Conservation (phyloP, 2,797 vertebrate species). For the Gymnothorax javanicus region DNA sequence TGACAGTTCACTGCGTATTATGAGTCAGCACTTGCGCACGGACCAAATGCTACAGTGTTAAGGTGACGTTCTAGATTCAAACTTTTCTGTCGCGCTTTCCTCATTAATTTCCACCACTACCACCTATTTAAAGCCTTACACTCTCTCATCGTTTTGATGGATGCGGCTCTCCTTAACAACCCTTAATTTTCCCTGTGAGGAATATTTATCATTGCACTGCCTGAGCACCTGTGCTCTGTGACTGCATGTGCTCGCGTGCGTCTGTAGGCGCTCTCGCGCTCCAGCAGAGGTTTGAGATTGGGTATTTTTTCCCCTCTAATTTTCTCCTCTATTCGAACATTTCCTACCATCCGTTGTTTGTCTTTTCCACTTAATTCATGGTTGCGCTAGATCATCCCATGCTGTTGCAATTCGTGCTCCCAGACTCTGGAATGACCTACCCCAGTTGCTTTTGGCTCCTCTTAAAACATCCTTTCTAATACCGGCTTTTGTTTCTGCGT, state of each 20-base stretch:
- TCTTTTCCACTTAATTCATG: neutral
- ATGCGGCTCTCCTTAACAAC: constrained; percentile 13
- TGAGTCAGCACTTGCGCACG: neutral
- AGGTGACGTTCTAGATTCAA: neutral
- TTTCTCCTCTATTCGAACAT: neutral
- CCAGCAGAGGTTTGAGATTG: neutral
- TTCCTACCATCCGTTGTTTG: neutral
- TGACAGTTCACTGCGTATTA: neutral
- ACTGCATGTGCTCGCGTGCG: neutral
- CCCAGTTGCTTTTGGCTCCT: no score
- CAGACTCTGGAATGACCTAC: no score
- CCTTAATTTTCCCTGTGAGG: neutral
- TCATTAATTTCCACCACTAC: neutral
- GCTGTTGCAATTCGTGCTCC: no score
- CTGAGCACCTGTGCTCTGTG: neutral
- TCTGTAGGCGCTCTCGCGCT: neutral
- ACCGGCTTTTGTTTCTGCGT: no score
- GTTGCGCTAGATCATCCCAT: neutral
- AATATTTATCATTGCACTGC: neutral
- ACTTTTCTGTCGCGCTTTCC: neutral
- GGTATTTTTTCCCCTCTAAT: neutral
- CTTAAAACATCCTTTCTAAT: no score
- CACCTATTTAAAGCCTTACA: neutral
- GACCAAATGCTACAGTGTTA: neutral
- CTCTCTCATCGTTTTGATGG: neutral